Percentiles rank a stretch among this genome's conserved stretches.
Evolutionary conservation across 2,113 vertebrate genomes (phyloP).

Genomic region (Salvator merianae): DNA sequence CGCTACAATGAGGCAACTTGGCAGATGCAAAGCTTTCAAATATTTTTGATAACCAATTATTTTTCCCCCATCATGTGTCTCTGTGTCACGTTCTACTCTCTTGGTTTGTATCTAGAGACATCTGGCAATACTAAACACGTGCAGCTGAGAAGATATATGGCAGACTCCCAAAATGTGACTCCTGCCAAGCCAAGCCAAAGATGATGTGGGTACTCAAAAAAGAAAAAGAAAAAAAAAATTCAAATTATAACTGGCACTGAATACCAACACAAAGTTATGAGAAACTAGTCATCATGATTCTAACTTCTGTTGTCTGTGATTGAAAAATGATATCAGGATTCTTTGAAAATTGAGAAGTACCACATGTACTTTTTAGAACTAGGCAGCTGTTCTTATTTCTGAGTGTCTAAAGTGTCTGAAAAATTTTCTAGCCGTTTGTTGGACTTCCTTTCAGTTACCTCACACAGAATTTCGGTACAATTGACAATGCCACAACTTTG

Average conservation of each 20-base stretch:
- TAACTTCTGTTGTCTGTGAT: not conserved
- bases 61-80: not conserved
- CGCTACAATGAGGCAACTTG: not conserved
- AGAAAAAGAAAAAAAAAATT: constrained; percentile 1
- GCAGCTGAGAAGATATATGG: not conserved
- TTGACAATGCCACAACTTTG: not conserved
- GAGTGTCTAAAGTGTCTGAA: not conserved
- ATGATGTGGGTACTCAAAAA: not conserved
- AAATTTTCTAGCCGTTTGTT: not conserved
- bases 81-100: not conserved
- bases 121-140: not conserved
- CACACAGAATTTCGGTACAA: not conserved
- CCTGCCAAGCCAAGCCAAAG: not conserved
- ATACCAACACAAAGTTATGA: not conserved
- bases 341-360: not conserved
- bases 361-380: not conserved
- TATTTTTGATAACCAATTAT: not conserved
- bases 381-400: too few relatives aligned
- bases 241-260: not conserved
- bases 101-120: constrained; percentile 9
- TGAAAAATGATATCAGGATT: too few relatives aligned
- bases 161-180: not conserved
- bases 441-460: not conserved
- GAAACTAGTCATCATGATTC: not conserved
- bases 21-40: not conserved